These are phyloP conservation scores for Xanthorhoe spadicearia DNA, from an alignment of 2,888 invertebrate species.

Conservation along the genomic window DNA sequence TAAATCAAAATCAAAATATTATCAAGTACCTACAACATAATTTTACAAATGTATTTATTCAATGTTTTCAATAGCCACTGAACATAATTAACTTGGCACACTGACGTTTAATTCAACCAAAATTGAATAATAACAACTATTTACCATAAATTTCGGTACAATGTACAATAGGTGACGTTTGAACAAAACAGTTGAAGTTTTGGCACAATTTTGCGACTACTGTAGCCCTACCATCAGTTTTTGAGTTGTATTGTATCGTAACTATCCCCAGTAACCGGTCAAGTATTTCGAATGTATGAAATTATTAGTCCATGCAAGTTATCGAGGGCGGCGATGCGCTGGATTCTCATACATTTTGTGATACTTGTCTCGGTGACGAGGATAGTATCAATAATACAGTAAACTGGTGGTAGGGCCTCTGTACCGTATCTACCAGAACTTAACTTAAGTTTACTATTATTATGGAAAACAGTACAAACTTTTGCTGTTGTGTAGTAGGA, in stretches of 20 bases:
- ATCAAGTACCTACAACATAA: not conserved
- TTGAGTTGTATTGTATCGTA: no score
- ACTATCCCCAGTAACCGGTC: no score
- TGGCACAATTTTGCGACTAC: constrained; percentile 38
- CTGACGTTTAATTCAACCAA: not conserved
- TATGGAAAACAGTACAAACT: constrained; percentile 37
- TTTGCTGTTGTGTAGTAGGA: constrained; percentile 8
- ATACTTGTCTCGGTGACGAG: no score
- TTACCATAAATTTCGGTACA: constrained; percentile 26
- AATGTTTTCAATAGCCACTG: not conserved
- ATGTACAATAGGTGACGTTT: constrained; percentile 37
- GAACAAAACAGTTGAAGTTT: constrained; percentile 42
- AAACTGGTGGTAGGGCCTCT: no score
- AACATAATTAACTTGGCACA: not conserved
- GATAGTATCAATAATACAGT: no score
- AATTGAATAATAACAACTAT: constrained; percentile 26
- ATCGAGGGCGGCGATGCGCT: no score
- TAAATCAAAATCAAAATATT: no score
- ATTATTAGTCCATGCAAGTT: no score
- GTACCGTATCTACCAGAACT: constrained; percentile 15
- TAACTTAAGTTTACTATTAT: constrained; percentile 33
- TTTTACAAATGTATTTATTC: not conserved
- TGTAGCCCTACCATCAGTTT: no score
- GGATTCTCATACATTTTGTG: no score
- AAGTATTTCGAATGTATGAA: no score